Evolutionary conservation across 2,797 vertebrate species (phyloP).

Genomic region (Columba guinea): DNA sequence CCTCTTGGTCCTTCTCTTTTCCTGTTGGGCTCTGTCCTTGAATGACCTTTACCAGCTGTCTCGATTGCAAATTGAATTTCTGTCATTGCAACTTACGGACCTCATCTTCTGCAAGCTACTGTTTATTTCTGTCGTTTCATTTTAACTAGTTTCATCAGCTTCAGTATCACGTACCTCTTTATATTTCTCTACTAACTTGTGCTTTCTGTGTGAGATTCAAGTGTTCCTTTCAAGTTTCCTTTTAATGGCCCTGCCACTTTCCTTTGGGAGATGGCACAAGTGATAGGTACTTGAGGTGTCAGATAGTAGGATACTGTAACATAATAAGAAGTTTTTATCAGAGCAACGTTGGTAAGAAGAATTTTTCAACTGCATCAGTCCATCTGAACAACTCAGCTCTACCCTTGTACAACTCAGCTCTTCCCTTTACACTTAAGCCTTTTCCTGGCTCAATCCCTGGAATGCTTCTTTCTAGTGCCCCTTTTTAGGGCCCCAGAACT

Average conservation of each 20-base stretch:
- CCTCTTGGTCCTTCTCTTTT: neutral
- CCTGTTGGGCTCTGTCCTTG: neutral
- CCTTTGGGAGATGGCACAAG: neutral
- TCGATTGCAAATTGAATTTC: neutral
- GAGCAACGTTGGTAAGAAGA: neutral
- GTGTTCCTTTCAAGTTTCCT: neutral
- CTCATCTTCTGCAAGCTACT: neutral
- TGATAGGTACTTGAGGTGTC: neutral
- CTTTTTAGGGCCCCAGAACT: neutral
- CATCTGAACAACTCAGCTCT: neutral
- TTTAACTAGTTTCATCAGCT: neutral
- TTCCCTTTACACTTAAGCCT: neutral
- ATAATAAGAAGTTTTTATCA: neutral
- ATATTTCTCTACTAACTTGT: neutral
- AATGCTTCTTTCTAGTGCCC: neutral
- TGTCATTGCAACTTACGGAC: neutral
- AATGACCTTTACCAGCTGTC: neutral
- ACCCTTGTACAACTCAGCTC: neutral
- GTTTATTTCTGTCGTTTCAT: neutral
- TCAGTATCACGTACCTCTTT: neutral
- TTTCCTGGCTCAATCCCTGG: neutral
- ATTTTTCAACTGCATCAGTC: rapidly evolving
- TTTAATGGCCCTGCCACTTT: neutral
- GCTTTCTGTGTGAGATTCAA: neutral
- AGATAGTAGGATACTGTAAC: neutral